Base-by-base conservation (phyloP, 92 coral and sea anemone genomes). In the Porites evermanni region DNA sequence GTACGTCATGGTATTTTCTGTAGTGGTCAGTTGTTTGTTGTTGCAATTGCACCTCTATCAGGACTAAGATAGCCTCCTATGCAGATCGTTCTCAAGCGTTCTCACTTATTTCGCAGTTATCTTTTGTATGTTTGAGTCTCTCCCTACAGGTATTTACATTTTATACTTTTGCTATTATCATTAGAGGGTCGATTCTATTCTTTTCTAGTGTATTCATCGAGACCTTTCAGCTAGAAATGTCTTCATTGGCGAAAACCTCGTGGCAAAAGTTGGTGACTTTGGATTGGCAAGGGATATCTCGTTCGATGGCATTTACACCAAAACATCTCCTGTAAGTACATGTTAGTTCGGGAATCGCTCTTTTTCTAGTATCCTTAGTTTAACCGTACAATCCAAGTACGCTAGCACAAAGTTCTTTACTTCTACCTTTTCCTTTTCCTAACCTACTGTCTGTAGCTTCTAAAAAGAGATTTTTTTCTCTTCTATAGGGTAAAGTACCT, bases 151-250 rank as follows among this genome's bases (percentile, higher is more conserved):
- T 10, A 21, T 44, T 6, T 71, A 7, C n/a, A 12, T 20, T 1
- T 71, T 16, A 11, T 8, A 13, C n/a, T 63, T 63, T 20, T 63
- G 67, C n/a, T 63, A 16, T n/a, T 3, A 11, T 7, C 16, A 47
- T 71, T 1, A 32, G n/a, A 2, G 18, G 12, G 26, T 56, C 5
- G 29, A 64, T 38, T 66, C 32, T 18, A 13, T 71, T 81, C 44
- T 24, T 82, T 17, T 19, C 64, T 51, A 83, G 87, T 51, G 72
- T 64, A 74, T 83, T 74, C 87, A 83, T 74, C 87, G 87, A 8
- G 87, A 83, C 65, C 87, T 83, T 6, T 80, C 87, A 18, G 87
- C 87, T 50, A 83, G 87, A 65, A 83, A 83, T 64, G 79, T 83
- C n/a, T 64, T 83, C 20, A 64, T 83, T 63, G 87, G 26, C 12